Base-by-base conservation (phyloP, 1,140 invertebrate genomes). In the Pygmarrhopalites habei region DNA sequence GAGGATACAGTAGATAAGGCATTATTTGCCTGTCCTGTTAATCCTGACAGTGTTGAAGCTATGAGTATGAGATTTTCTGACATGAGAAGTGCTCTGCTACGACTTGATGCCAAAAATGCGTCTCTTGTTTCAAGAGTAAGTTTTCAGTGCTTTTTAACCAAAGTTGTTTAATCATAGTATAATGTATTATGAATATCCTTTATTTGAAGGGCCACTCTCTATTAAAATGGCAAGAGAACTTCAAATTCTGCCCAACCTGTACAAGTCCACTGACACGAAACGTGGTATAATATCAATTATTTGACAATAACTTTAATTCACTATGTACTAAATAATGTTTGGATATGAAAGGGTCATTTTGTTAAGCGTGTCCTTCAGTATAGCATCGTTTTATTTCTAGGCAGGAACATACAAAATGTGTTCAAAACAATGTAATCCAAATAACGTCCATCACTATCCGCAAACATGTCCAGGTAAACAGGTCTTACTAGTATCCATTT, bases 201-300 rank as follows among this genome's bases (percentile, higher is more conserved):
- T 26, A 60, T 64, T 21, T 17, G 28, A 29, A 71, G 67, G 78
- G 77, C 14, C 70, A 77, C 39, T 75, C 78, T 2, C 68, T 81
- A 26, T 47, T 80, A 29, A 74, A 73, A 2, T 81, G 79, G 79
- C 71, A 79, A 55, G 72, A 76, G 32, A 69, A 67, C 1, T 76
- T 76, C 55, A 73, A 74, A 44, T 80, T 77, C 69, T 81, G 79
- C 70, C 72, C 76, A 5, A 74, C 73, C 2, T 80, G 79, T 74
- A 78, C 78, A 0, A 72, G 68, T 57, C 41, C 65, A 12, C 73
- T 75, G 10, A 63, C 39, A 5, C 29, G 75, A 21, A 73, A 74
- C 30, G 73, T 77, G n/a, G n/a, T n/a, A n/a, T n/a, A n/a, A n/a
- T n/a, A n/a, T n/a, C n/a, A n/a, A n/a, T n/a, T n/a, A n/a, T n/a